Conservation (phyloP, 1,140 invertebrate genomes). For the Cotesia vestalis region DNA sequence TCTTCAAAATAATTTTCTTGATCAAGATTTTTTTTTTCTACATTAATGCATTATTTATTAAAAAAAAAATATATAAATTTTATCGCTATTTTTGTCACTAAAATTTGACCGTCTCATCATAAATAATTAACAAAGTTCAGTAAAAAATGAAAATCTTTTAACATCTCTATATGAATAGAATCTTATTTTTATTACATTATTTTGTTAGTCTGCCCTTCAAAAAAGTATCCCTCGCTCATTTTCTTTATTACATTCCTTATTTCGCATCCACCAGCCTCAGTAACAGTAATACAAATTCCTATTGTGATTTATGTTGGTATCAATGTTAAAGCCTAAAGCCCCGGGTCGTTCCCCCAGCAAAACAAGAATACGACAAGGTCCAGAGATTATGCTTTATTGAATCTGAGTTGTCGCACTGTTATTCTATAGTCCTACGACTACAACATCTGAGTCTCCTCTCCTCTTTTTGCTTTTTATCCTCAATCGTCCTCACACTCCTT, state of each 20-base stretch:
- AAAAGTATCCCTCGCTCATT: conserved; percentile 55
- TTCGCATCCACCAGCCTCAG: conserved; percentile 64
- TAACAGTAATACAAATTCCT: conserved; percentile 69
- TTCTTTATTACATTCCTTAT: conserved; percentile 69
- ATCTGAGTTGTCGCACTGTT: conserved; percentile 43
- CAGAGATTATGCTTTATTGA: conserved; percentile 49
- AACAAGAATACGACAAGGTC: conserved; percentile 23
- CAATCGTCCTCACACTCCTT: background rate
- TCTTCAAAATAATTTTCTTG: too few species aligned
- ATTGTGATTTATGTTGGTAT: conserved; percentile 69
- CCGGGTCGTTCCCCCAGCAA: conserved; percentile 45
- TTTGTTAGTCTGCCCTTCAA: conserved; percentile 5
- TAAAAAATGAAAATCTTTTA: too few species aligned
- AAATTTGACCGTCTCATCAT: too few species aligned
- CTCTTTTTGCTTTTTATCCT: background rate
- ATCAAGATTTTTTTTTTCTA: too few species aligned
- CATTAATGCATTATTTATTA: too few species aligned
- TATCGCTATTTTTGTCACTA: too few species aligned
- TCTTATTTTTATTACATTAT: conserved; percentile 7
- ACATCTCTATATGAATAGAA: background rate
- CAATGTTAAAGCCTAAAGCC: conserved; percentile 60
- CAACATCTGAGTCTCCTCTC: conserved; percentile 13
- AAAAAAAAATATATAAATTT: too few species aligned
- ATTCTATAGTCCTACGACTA: conserved; percentile 32
- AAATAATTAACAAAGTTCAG: too few species aligned